These are phyloP conservation scores for Falcunculus frontatus DNA, from an alignment of 2,113 vertebrate species.

Conservation along the genomic window DNA sequence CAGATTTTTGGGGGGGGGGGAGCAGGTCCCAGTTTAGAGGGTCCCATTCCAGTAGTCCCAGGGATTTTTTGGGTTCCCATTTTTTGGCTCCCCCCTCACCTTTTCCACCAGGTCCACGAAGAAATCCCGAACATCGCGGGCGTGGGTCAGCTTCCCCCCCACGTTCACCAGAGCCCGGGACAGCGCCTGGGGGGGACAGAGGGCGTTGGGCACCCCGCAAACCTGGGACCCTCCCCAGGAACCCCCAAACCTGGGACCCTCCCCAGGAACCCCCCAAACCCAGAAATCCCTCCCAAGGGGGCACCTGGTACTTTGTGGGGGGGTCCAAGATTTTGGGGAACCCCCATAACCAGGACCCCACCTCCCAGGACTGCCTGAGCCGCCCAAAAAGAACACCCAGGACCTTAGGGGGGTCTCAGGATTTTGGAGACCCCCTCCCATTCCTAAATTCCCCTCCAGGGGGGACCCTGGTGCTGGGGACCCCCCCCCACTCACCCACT, in stretches of 20 bases:
- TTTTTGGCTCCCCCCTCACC: neutral
- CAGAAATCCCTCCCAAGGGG: neutral
- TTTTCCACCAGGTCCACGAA: neutral
- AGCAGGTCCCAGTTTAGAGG: too few species aligned
- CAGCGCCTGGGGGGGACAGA: neutral
- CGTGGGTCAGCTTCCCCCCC: neutral
- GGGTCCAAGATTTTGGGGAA: neutral
- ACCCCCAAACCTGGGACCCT: neutral
- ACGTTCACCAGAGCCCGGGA: neutral
- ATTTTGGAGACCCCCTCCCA: neutral
- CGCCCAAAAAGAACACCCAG: neutral
- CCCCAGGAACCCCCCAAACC: neutral
- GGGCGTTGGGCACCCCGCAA: neutral
- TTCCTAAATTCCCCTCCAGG: neutral
- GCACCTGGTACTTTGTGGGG: rapidly evolving
- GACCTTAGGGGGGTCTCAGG: neutral
- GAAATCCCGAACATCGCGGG: neutral
- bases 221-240: too few species aligned
- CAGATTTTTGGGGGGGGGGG: neutral
- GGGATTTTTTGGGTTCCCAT: neutral
- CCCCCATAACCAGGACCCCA: neutral
- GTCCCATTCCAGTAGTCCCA: neutral
- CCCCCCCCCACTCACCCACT: too few species aligned
- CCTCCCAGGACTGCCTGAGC: neutral
- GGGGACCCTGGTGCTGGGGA: neutral